These are phyloP conservation scores for Ischnura elegans DNA, from an alignment of 2,888 invertebrate genomes.

Conservation along the genomic window DNA sequence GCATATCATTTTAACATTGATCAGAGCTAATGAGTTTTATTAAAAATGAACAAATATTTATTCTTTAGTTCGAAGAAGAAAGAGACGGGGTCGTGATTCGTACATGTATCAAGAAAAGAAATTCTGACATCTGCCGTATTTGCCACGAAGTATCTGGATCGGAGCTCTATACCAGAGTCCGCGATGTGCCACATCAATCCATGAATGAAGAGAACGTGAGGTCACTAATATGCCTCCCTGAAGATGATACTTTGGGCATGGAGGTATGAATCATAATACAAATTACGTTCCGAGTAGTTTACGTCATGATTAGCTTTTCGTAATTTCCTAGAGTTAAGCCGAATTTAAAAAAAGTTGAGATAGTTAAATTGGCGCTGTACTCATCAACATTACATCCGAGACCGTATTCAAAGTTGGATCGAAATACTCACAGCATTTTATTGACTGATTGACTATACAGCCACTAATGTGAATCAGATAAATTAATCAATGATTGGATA, in stretches of 20 bases:
- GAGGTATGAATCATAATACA: neutral
- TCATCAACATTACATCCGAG: too few species aligned
- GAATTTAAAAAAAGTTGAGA: too few species aligned
- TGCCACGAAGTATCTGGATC: slow-evolving; percentile 30
- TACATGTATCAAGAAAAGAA: neutral
- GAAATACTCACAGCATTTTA: too few species aligned
- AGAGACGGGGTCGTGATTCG: neutral
- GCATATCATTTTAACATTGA: too few species aligned
- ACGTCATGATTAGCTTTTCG: too few species aligned
- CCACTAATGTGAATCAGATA: too few species aligned
- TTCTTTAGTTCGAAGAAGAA: neutral
- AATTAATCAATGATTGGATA: too few species aligned
- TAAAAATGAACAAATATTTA: neutral
- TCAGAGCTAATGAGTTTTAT: neutral
- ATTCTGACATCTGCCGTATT: slow-evolving; percentile 38
- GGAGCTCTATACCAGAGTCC: neutral
- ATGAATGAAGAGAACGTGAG: neutral
- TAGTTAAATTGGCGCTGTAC: too few species aligned
- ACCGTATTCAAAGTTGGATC: too few species aligned
- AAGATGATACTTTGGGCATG: neutral
- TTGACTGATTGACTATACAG: too few species aligned
- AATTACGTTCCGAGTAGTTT: too few species aligned
- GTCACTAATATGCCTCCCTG: neutral
- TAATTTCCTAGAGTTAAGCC: too few species aligned
- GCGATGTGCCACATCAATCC: neutral